phyloP scores from a whole-genome alignment of 2,888 invertebrate genomes.

The Sisyra nigra region DNA sequence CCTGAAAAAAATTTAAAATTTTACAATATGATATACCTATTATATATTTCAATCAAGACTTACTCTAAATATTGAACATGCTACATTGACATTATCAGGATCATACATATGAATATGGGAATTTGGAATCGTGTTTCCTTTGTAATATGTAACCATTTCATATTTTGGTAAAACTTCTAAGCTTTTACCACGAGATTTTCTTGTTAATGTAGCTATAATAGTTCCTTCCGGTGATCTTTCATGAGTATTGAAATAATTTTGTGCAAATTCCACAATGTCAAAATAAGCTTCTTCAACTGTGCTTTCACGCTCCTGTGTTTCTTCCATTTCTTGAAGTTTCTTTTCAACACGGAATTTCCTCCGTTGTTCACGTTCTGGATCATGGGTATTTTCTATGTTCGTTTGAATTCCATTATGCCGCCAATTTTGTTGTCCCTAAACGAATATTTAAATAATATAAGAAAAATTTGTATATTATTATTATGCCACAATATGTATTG shows the following conservation, averaged over 20 bases:
- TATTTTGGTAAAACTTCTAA: slow-evolving; percentile 72
- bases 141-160: slow-evolving; percentile 84
- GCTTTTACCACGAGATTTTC: slow-evolving; percentile 55
- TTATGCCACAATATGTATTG: no score
- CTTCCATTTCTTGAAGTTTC: slow-evolving; percentile 68
- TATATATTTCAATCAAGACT: slow-evolving; percentile 25
- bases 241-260: slow-evolving; percentile 81
- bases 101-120: slow-evolving; percentile 92
- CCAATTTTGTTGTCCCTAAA: slow-evolving; percentile 12
- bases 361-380: slow-evolving; percentile 55
- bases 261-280: slow-evolving; percentile 87
- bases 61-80: slow-evolving; percentile 81
- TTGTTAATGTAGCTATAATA: slow-evolving; percentile 69
- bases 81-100: slow-evolving; percentile 80
- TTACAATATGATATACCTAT: background rate
- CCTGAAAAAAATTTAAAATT: slow-evolving; percentile 32
- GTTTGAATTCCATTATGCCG: slow-evolving; percentile 16
- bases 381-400: slow-evolving; percentile 22
- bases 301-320: slow-evolving; percentile 30
- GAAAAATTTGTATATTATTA: no score
- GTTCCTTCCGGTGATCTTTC: slow-evolving; percentile 75
- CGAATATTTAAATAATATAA: background rate
- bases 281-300: slow-evolving; percentile 46
- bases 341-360: slow-evolving; percentile 75
- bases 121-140: slow-evolving; percentile 75